Evolutionary conservation across 2,888 invertebrate genomes (phyloP).

Genomic region (Aphodius sticticus): DNA sequence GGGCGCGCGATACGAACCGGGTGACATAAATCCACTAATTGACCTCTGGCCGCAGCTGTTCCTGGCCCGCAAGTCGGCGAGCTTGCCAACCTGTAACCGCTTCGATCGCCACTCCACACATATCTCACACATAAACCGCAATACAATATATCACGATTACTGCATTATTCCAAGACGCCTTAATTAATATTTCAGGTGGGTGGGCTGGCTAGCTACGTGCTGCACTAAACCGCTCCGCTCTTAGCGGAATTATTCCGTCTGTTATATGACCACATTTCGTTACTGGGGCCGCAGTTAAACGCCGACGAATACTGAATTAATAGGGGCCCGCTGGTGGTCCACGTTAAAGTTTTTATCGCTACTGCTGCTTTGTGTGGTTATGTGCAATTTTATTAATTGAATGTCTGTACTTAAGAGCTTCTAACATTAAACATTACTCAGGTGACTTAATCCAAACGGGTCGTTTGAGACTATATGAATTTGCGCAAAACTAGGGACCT

Average conservation of each 20-base stretch:
- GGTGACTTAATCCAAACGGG: background rate
- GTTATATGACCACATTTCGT: slow-evolving; percentile 4
- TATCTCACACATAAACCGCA: slow-evolving; percentile 38
- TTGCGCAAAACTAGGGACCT: background rate
- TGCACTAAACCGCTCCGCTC: background rate
- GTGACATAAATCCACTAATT: slow-evolving; percentile 54
- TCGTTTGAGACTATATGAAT: background rate
- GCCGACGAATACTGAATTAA: background rate
- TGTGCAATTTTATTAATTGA: background rate
- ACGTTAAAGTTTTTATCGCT: background rate
- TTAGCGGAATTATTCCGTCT: slow-evolving; percentile 4
- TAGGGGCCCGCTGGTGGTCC: background rate
- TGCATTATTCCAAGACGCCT: slow-evolving; percentile 35
- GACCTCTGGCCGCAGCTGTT: slow-evolving; percentile 52
- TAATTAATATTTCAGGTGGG: slow-evolving; percentile 35
- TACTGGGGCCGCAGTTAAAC: background rate
- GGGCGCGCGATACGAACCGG: slow-evolving; percentile 46
- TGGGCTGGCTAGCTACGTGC: background rate
- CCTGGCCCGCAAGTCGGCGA: slow-evolving; percentile 45
- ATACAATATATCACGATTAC: slow-evolving; percentile 30
- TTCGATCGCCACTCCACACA: slow-evolving; percentile 28
- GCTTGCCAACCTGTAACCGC: slow-evolving; percentile 43
- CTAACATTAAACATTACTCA: background rate
- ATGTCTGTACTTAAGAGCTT: background rate
- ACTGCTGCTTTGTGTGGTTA: slow-evolving; percentile 4